Percentiles rank a stretch among this genome's conserved stretches.
phyloP scores from a whole-genome alignment of 1,140 invertebrate species.

The Oncopeltus fasciatus region DNA sequence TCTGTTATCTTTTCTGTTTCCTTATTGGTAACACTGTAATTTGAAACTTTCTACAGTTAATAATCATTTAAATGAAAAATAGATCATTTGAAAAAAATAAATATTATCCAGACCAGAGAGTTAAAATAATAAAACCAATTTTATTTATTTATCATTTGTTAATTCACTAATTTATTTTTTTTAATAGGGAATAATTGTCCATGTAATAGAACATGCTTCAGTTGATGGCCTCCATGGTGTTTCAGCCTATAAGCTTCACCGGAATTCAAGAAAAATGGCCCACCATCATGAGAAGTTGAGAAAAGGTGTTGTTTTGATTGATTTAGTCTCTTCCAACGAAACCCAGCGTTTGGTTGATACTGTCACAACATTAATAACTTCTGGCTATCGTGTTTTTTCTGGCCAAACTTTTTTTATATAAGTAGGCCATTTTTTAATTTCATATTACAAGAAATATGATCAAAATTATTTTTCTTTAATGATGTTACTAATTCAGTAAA shows the following conservation, averaged over 20 bases:
- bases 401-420: conserved; percentile 26
- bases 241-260: conserved; percentile 24
- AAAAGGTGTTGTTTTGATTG: conserved; percentile 26
- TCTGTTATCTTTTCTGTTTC: too few relatives aligned
- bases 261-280: conserved; percentile 23
- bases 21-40: too few relatives aligned
- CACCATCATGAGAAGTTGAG: conserved; percentile 25
- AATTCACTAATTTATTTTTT: not conserved
- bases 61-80: too few relatives aligned
- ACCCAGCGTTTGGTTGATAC: conserved; percentile 19
- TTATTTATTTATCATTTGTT: not conserved
- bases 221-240: conserved; percentile 23
- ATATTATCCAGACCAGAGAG: too few relatives aligned
- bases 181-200: conserved; percentile 25
- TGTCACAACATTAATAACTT: conserved; percentile 20
- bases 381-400: conserved; percentile 22
- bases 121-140: too few relatives aligned
- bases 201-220: conserved; percentile 24
- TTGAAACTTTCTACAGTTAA: too few relatives aligned
- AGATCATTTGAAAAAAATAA: too few relatives aligned
- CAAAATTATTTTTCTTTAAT: not conserved
- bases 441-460: not conserved
- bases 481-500: not conserved
- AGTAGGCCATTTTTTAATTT: not conserved
- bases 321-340: conserved; percentile 22